A percentile compares a stretch with the other conserved stretches of the same genome.
phyloP scores from a whole-genome alignment of 2,888 invertebrate species.

The Megalurothrips usitatus region DNA sequence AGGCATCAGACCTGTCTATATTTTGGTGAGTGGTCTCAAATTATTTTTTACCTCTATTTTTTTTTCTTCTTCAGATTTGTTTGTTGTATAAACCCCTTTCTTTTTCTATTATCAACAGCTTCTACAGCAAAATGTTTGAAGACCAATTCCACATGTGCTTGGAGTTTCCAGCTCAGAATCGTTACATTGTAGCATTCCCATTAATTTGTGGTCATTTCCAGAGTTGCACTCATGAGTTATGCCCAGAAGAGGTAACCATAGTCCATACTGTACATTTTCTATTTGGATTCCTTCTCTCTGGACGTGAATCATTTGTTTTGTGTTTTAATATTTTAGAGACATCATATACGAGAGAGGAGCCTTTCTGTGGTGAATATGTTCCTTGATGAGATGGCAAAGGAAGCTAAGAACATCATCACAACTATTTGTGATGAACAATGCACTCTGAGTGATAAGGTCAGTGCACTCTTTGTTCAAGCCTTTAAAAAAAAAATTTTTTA shows the following conservation, averaged over 20 bases:
- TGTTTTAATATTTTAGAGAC: slow-evolving; percentile 52
- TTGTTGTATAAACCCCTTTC: slow-evolving; percentile 31
- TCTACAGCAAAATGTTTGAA: slow-evolving; percentile 94
- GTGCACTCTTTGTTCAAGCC: slow-evolving; percentile 13
- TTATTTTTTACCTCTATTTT: slow-evolving; percentile 23
- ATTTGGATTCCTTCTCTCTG: neutral
- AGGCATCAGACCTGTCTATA: slow-evolving; percentile 94
- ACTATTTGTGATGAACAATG: slow-evolving; percentile 98
- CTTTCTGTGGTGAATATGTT: slow-evolving; percentile 95
- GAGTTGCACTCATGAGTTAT: slow-evolving; percentile 94
- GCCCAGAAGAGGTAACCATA: slow-evolving; percentile 77
- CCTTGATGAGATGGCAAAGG: slow-evolving; percentile 97
- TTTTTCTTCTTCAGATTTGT: neutral
- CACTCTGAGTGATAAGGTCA: slow-evolving; percentile 84
- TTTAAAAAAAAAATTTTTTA: slow-evolving; percentile 28
- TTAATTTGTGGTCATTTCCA: slow-evolving; percentile 97
- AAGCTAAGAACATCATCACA: slow-evolving; percentile 96
- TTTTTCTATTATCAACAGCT: slow-evolving; percentile 48
- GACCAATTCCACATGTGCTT: slow-evolving; percentile 98
- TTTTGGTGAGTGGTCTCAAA: slow-evolving; percentile 63
- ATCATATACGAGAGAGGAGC: slow-evolving; percentile 92
- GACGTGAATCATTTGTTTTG: neutral
- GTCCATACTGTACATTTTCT: neutral
- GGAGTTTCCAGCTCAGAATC: slow-evolving; percentile 97
- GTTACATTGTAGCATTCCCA: slow-evolving; percentile 96